Evolutionary conservation across 2,888 invertebrate species (phyloP).

Genomic region (Exocentrus adspersus): DNA sequence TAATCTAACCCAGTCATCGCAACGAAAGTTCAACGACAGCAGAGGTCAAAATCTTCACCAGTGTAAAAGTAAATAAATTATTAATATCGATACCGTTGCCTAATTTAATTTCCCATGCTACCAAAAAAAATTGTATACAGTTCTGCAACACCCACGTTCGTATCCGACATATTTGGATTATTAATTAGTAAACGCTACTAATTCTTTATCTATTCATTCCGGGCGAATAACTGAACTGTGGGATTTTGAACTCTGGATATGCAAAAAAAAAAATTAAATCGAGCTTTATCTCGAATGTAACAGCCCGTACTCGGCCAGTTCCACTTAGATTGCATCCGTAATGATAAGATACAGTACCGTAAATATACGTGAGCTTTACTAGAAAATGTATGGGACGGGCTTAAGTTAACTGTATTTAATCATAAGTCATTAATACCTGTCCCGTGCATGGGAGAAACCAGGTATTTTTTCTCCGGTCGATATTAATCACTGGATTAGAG

Average conservation of each 20-base stretch:
- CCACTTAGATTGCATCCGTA: neutral
- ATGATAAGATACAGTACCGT: neutral
- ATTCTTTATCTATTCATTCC: neutral
- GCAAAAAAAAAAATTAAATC: neutral
- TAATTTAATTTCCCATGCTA: neutral
- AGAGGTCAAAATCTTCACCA: neutral
- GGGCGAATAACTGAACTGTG: neutral
- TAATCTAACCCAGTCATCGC: too few relatives aligned
- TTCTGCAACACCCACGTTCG: neutral
- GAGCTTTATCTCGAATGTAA: neutral
- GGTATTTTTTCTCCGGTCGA: too few relatives aligned
- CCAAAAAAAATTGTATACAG: neutral
- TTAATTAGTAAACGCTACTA: conserved; percentile 1
- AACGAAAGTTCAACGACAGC: neutral
- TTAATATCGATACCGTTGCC: neutral
- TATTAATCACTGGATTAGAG: too few relatives aligned
- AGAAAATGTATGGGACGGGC: neutral
- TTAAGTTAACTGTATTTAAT: neutral
- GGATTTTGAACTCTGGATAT: neutral
- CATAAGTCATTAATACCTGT: neutral
- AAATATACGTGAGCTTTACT: neutral
- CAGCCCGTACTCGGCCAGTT: neutral
- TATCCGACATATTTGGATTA: neutral
- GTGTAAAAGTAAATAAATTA: too few relatives aligned
- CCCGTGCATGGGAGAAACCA: neutral